phyloP scores from a whole-genome alignment of 1,140 invertebrate genomes.

The Trissolcus basalis region DNA sequence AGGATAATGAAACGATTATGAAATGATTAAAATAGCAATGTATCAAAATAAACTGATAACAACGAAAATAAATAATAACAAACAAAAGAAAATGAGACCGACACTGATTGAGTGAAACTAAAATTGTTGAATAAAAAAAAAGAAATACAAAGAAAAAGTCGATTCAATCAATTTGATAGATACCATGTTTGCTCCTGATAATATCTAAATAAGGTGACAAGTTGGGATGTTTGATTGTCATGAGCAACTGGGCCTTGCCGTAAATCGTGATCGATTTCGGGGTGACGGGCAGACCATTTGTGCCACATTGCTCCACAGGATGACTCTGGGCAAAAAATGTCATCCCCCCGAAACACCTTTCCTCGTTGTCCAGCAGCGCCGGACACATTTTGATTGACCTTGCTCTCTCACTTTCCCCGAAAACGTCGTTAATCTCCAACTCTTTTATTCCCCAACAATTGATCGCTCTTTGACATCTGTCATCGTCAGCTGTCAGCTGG shows the following conservation, averaged over 20 bases:
- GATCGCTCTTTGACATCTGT: not conserved
- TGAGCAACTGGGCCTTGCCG: slow-evolving; percentile 90
- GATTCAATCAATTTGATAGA: not conserved
- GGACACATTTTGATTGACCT: slow-evolving; percentile 68
- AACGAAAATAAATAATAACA: no score
- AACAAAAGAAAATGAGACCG: no score
- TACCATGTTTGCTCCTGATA: slow-evolving; percentile 95
- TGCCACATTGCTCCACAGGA: slow-evolving; percentile 93
- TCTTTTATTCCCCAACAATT: no score
- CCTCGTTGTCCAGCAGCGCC: slow-evolving; percentile 71
- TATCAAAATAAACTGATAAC: no score
- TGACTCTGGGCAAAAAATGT: slow-evolving; percentile 94
- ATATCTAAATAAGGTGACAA: slow-evolving; percentile 94
- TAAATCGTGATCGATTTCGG: slow-evolving; percentile 97
- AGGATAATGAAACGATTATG: no score
- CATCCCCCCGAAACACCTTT: slow-evolving; percentile 84
- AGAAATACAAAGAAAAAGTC: slow-evolving; percentile 31
- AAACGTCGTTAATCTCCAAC: no score
- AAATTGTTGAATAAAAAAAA: slow-evolving; percentile 29
- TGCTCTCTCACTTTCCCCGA: no score
- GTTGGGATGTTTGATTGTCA: slow-evolving; percentile 86
- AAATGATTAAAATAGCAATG: no score
- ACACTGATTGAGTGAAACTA: no score
- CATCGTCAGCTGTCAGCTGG: no score
- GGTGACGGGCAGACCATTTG: slow-evolving; percentile 95